A percentile compares a stretch with the other conserved stretches of the same genome.
These are phyloP conservation scores for Rhagium mordax DNA, from an alignment of 2,888 invertebrate species.

Conservation along the genomic window DNA sequence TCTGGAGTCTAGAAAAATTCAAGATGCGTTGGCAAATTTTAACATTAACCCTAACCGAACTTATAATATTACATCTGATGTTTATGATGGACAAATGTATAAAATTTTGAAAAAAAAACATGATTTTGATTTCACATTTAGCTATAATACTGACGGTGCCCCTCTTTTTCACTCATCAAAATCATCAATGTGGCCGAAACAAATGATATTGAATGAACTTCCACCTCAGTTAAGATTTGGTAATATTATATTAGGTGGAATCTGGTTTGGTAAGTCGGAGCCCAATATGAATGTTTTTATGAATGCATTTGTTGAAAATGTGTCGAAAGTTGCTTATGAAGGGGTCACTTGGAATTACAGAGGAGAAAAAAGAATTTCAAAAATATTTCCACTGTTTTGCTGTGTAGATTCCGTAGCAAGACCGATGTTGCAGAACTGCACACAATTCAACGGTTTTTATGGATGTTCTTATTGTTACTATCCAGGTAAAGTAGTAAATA, in stretches of 20 bases:
- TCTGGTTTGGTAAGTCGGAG: neutral
- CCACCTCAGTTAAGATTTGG: constrained; percentile 12
- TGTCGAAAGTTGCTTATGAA: neutral
- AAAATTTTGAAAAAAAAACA: neutral
- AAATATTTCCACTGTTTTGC: constrained; percentile 19
- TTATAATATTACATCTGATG: constrained; percentile 4
- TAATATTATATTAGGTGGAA: constrained; percentile 10
- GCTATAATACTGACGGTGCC: constrained; percentile 13
- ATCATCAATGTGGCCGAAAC: constrained; percentile 13
- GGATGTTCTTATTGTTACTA: neutral
- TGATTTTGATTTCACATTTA: constrained; percentile 12
- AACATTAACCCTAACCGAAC: neutral
- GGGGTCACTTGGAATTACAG: constrained; percentile 5
- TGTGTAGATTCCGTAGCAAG: constrained; percentile 21
- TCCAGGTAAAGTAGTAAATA: constrained; percentile 11
- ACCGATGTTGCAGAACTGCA: constrained; percentile 10
- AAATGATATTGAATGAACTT: constrained; percentile 3
- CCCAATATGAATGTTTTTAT: neutral
- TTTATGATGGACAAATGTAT: constrained; percentile 2
- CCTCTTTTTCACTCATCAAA: constrained; percentile 12
- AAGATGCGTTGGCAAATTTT: neutral
- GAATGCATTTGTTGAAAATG: constrained; percentile 1
- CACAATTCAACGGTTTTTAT: constrained; percentile 18
- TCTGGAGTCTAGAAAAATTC: constrained; percentile 7
- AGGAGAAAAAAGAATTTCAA: constrained; percentile 10